Percentiles rank a stretch among this genome's conserved stretches.
Evolutionary conservation across 2,888 invertebrate genomes (phyloP).

Genomic region (Drosophila melanocephala): DNA sequence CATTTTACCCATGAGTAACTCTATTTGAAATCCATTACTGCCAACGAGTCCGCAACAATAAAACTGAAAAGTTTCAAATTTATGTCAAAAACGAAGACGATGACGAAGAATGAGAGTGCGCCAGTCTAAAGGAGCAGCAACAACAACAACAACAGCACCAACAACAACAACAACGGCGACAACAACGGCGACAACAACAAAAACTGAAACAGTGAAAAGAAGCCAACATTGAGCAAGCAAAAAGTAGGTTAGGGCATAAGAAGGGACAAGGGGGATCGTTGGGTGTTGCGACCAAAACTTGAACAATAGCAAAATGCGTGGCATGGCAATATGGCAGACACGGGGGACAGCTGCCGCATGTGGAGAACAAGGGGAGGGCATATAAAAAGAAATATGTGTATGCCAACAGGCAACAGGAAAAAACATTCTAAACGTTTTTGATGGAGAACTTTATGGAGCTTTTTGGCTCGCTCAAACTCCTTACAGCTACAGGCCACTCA

Average conservation of each 20-base stretch:
- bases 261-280: not conserved
- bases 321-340: constrained; percentile 43
- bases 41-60: constrained; percentile 79
- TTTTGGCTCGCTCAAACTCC: constrained; percentile 58
- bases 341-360: constrained; percentile 37
- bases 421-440: constrained; percentile 75
- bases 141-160: constrained; percentile 1
- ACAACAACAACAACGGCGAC: not conserved
- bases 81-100: constrained; percentile 66
- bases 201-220: constrained; percentile 63
- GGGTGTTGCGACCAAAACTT: constrained; percentile 49
- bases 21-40: constrained; percentile 80
- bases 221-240: constrained; percentile 70
- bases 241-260: constrained; percentile 68
- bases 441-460: constrained; percentile 67
- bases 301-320: constrained; percentile 76
- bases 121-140: constrained; percentile 30
- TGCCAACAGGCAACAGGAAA: constrained; percentile 69
- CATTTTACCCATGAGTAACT: constrained; percentile 82
- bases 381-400: constrained; percentile 57
- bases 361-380: not conserved
- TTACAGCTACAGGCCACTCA: constrained; percentile 63
- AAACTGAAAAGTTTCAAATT: constrained; percentile 81
- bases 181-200: constrained; percentile 10
- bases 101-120: constrained; percentile 43